Conservation (phyloP, 2,888 invertebrate genomes). For the Rambutsinella grinnellia region DNA sequence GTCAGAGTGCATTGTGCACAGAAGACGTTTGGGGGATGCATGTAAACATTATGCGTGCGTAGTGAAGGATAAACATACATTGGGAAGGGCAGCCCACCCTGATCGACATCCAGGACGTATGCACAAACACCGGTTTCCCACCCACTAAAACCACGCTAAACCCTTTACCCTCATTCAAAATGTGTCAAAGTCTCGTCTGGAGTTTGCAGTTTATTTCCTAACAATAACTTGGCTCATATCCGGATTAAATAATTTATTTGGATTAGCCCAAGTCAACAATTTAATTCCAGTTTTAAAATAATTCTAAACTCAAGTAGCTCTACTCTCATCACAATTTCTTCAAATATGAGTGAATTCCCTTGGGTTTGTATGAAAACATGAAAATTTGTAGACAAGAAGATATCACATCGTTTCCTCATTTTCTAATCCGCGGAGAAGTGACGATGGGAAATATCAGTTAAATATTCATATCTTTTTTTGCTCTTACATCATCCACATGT, state of each 20-base stretch:
- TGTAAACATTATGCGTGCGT: conserved; percentile 27
- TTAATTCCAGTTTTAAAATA: neutral
- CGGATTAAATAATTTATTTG: neutral
- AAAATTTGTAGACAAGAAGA: conserved; percentile 38
- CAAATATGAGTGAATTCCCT: conserved; percentile 43
- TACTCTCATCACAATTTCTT: too few relatives aligned
- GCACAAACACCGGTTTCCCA: conserved; percentile 28
- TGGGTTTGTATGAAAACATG: too few relatives aligned
- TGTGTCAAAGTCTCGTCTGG: conserved; percentile 16
- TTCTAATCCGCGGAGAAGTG: neutral
- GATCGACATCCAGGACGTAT: conserved; percentile 33
- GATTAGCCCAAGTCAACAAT: neutral
- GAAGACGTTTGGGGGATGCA: neutral
- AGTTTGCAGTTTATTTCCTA: too few relatives aligned
- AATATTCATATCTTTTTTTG: neutral
- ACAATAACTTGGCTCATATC: too few relatives aligned
- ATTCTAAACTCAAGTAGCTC: neutral
- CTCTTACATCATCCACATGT: neutral
- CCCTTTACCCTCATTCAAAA: conserved; percentile 8
- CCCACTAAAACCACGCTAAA: conserved; percentile 27
- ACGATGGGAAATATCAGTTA: neutral
- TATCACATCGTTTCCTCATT: conserved; percentile 18
- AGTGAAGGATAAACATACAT: conserved; percentile 3
- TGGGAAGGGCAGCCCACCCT: conserved; percentile 38
- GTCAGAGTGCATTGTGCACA: neutral